Evolutionary conservation across 2,797 vertebrate genomes (phyloP).

Genomic region (Melanotaenia boesemani): DNA sequence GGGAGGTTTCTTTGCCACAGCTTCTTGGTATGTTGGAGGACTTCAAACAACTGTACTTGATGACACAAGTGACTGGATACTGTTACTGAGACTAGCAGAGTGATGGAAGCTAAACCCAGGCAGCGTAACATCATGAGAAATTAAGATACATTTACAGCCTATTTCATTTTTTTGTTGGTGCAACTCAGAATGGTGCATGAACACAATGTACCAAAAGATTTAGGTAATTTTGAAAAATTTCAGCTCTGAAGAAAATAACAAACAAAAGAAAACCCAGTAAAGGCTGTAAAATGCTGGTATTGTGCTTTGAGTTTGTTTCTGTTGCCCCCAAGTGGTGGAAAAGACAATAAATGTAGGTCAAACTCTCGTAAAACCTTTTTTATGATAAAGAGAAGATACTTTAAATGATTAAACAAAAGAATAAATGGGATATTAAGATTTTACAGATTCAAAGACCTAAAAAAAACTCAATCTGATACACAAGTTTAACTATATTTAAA

Average conservation of each 20-base stretch:
- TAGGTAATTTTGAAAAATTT: background rate
- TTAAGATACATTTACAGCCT: background rate
- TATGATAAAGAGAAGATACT: background rate
- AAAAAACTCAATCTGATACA: background rate
- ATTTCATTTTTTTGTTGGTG: background rate
- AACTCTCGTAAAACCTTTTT: background rate
- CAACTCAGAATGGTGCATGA: background rate
- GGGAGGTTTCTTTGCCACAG: background rate
- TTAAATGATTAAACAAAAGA: background rate
- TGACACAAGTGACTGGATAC: background rate
- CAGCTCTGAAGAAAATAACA: background rate
- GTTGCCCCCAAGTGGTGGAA: constrained; percentile 6
- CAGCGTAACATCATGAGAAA: background rate
- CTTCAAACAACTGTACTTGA: background rate
- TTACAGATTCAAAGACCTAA: background rate
- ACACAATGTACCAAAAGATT: background rate
- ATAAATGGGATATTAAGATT: background rate
- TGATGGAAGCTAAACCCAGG: background rate
- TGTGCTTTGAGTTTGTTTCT: constrained; percentile 1
- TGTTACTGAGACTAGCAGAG: background rate
- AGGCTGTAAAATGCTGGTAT: too few relatives aligned
- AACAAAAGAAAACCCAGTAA: background rate
- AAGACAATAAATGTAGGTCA: too few relatives aligned
- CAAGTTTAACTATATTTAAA: background rate
- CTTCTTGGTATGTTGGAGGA: background rate